Evolutionary conservation across 1,140 invertebrate genomes (phyloP), one percentile per base, ranked within the genome.

Genomic region (Drosophila serrata): DNA sequence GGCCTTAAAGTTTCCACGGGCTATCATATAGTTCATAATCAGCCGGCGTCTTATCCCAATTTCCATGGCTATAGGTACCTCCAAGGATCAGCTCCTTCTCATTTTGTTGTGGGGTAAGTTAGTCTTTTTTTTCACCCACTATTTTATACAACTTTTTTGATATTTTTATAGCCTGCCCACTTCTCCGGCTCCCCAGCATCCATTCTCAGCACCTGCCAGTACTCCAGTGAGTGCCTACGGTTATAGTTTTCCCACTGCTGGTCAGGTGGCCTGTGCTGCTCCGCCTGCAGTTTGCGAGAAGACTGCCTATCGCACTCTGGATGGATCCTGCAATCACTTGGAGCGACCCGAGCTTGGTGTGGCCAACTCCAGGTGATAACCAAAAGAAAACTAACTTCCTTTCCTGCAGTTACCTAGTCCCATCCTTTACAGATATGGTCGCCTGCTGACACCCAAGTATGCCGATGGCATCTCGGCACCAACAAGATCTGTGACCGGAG

Each of bases 261-360:
- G 85, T 1, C 59, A 46, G 7, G 80, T 86, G 13, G 43, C 90
- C 0, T 94, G 94, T 81, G 93, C 93, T 29, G 90, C 70, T 51
- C 69, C 93, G 13, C 93, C 93, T 12, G 57, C 91, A 6, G 43
- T 65, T 13, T 95, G 95, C 74, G 85, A 90, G 11, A 92, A 94
- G 53, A 92, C 93, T 0, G 94, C 94, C 57, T 98, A 97, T 85
- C 94, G 97, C 22, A 95, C 95, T 3, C 95, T 96, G 53, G 97
- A 98, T 91, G 97, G 97, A 0, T 95, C 96, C 1, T 98, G 97
- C 87, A 98, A 98, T 91, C 98, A 98, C 92, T 82, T 97, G 6
- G 82, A 94, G 31, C 95, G 95, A 79, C 95, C 97, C 0, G 94
- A 93, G 0, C 95, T 95, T 94, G 97, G 97, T 5, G 95, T 95